A percentile compares a stretch with the other conserved stretches of the same genome.
These are phyloP conservation scores for Habropoda laboriosa DNA, from an alignment of 1,140 invertebrate species.

Conservation along the genomic window DNA sequence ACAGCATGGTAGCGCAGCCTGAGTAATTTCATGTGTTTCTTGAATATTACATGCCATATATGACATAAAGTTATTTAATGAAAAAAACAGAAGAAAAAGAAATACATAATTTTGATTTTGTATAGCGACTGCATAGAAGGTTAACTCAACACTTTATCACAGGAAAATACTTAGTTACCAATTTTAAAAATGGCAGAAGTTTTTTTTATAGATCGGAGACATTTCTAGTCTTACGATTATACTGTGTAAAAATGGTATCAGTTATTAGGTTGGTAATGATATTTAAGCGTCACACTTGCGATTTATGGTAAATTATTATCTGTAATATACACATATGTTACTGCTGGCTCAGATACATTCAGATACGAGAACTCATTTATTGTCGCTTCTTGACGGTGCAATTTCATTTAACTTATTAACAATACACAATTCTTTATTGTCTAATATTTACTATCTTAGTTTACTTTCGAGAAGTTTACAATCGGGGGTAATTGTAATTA, in stretches of 20 bases:
- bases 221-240: slow-evolving; percentile 42
- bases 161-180: slow-evolving; percentile 22
- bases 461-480: not conserved
- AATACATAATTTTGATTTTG: slow-evolving; percentile 6
- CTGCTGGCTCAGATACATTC: slow-evolving; percentile 50
- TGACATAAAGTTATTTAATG: slow-evolving; percentile 2
- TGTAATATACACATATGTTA: slow-evolving; percentile 30
- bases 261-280: slow-evolving; percentile 43
- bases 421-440: slow-evolving; percentile 1
- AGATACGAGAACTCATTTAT: slow-evolving; percentile 14
- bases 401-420: slow-evolving; percentile 49
- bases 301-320: slow-evolving; percentile 34
- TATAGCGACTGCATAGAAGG: not conserved
- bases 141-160: not conserved
- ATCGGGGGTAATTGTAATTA: slow-evolving; percentile 1
- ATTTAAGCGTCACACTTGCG: slow-evolving; percentile 44
- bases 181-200: slow-evolving; percentile 31
- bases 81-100: not conserved
- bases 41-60: slow-evolving; percentile 22
- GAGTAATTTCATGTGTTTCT: slow-evolving; percentile 48
- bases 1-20: slow-evolving; percentile 65
- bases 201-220: slow-evolving; percentile 44
- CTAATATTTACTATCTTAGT: slow-evolving; percentile 23
- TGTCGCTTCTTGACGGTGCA: slow-evolving; percentile 37
- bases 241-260: slow-evolving; percentile 7